Evolutionary conservation across 2,113 vertebrate species (phyloP).

Genomic region (Psammodynastes pulverulentus): DNA sequence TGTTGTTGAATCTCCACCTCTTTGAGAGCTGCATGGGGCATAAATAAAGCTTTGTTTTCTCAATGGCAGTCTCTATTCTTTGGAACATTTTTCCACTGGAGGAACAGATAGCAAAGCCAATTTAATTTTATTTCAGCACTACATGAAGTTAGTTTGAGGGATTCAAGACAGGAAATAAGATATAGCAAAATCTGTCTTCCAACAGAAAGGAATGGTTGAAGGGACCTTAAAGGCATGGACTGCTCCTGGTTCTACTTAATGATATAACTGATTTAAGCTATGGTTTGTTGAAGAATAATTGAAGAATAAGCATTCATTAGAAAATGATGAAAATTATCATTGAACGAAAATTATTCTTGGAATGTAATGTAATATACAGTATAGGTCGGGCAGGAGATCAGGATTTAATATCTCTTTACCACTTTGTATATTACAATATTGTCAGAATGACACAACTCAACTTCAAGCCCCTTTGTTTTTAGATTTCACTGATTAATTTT

Average conservation of each 20-base stretch:
- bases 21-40: background rate
- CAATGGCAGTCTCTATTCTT: background rate
- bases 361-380: background rate
- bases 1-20: background rate
- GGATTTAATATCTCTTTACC: background rate
- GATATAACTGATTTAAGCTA: background rate
- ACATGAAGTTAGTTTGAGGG: background rate
- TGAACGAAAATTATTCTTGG: background rate
- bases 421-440: background rate
- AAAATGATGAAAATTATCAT: background rate
- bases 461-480: background rate
- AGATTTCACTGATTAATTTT: background rate
- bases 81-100: background rate
- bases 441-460: background rate
- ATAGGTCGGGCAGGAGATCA: background rate
- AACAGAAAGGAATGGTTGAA: background rate
- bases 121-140: background rate
- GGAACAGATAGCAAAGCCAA: background rate
- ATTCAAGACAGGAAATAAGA: background rate
- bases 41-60: background rate
- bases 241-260: background rate
- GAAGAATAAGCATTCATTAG: background rate
- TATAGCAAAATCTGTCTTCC: background rate
- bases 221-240: background rate
- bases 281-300: background rate